phyloP scores from a whole-genome alignment of 2,113 vertebrate species.

The Hypanus sabinus region DNA sequence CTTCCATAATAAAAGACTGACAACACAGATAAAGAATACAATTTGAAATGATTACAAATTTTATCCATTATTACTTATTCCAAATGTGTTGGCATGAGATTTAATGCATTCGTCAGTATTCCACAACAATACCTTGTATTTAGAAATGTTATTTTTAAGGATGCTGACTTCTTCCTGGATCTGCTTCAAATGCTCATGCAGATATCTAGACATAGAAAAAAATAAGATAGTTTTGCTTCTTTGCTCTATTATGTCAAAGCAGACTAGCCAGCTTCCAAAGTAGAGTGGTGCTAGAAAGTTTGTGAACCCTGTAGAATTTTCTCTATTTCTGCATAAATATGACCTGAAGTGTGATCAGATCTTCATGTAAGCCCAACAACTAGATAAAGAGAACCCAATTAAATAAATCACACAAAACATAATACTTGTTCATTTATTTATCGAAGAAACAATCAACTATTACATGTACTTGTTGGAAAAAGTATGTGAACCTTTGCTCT shows the following conservation, averaged over 20 bases:
- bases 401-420: no score
- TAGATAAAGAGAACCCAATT: no score
- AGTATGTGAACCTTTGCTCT: no score
- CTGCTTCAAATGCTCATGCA: conserved; percentile 85
- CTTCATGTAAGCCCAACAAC: no score
- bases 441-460: no score
- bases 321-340: no score
- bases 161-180: conserved; percentile 85
- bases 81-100: not conserved
- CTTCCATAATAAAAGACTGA: not conserved
- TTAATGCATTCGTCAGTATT: not conserved
- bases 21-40: not conserved
- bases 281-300: no score
- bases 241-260: not conserved
- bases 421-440: no score
- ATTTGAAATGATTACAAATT: not conserved
- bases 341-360: no score
- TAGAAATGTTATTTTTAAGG: conserved; percentile 80
- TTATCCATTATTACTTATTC: not conserved
- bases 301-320: no score
- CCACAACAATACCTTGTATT: conserved; percentile 72
- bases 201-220: conserved; percentile 67
- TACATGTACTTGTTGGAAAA: no score
- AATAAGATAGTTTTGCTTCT: not conserved
- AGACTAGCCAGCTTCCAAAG: not conserved